Evolutionary conservation across 2,797 vertebrate species (phyloP).

Genomic region (Octomys mimax): DNA sequence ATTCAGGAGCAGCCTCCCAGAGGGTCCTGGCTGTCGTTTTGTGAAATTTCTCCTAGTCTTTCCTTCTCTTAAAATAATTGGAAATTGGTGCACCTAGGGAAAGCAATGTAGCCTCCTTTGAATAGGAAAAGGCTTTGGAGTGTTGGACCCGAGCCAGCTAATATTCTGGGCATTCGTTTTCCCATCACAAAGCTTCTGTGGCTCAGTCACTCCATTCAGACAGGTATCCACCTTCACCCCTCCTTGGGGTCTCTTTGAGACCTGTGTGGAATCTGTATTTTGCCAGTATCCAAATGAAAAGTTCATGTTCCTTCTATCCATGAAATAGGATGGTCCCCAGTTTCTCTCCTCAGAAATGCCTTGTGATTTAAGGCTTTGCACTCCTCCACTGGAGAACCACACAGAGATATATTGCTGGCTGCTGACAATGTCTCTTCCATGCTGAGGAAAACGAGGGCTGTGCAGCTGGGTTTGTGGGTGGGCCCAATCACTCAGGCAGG

Average conservation of each 20-base stretch:
- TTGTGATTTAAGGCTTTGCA: conserved; percentile 88
- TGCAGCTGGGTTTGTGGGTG: conserved; percentile 83
- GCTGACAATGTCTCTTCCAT: conserved; percentile 80
- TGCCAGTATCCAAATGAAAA: conserved; percentile 47
- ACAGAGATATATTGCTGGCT: conserved; percentile 86
- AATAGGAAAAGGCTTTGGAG: conserved; percentile 57
- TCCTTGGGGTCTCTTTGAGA: conserved; percentile 17
- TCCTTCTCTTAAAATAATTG: conserved; percentile 73
- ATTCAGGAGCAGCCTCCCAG: conserved; percentile 64
- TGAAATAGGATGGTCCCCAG: conserved; percentile 75
- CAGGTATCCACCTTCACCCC: conserved; percentile 57
- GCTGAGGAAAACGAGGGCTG: conserved; percentile 79
- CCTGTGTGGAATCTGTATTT: neutral
- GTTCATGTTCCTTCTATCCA: conserved; percentile 45
- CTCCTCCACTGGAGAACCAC: conserved; percentile 83
- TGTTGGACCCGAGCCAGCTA: conserved; percentile 55
- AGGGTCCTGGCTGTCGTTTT: conserved; percentile 60
- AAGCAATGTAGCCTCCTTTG: conserved; percentile 21
- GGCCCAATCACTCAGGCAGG: conserved; percentile 72
- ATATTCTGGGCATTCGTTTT: conserved; percentile 69
- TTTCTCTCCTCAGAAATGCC: conserved; percentile 69
- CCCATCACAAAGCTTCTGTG: conserved; percentile 19
- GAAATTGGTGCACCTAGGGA: conserved; percentile 56
- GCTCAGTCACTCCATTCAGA: conserved; percentile 51
- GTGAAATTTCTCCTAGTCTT: conserved; percentile 74